Evolutionary conservation across 2,797 vertebrate genomes (phyloP), one percentile per base, ranked within the genome.

Genomic region (Enteromius afrohamiltoni): DNA sequence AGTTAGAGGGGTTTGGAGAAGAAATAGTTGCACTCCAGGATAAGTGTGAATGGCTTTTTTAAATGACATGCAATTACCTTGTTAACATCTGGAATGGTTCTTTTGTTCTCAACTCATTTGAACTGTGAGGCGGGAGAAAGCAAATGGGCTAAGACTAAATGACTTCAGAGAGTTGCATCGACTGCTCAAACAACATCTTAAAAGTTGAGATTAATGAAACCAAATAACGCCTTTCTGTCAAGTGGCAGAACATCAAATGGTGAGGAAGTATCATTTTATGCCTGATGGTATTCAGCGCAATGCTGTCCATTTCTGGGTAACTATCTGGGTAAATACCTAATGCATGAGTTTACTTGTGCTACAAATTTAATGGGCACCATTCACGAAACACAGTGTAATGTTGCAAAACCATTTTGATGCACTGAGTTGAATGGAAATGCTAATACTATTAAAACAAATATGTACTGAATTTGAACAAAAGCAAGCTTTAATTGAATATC

Each of bases 61-160:
- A 82, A 90, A 89, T 88, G 83, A 73, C 69, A 77, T 68, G 77
- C 80, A 82, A 87, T 86, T 86, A 84, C 77, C 85, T 85, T 78
- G 87, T 86, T 89, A 87, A 84, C 86, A 83, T 79, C 74, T 78
- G 65, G 42, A 83, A 88, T 82, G 70, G 73, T 42, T 77, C 81
- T 76, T 83, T 85, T 85, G 86, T 87, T 83, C 81, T 77, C 31
- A 65, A 19, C 51, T 74, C 64, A 70, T 86, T 70, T 89, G 78
- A 90, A 79, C 79, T 69, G 49, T 67, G 37, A 71, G 83, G 84
- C 23, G 45, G 34, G 47, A 73, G 73, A 77, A 23, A 55, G 80
- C 77, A 83, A 84, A 85, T 62, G 60, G 75, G 78, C 47, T 68
- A 75, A 70, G 60, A 58, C 74, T 62, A 79, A 83, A 80, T 77